These are phyloP conservation scores for Cephonodes hylas DNA, from an alignment of 2,888 invertebrate species.

Conservation along the genomic window DNA sequence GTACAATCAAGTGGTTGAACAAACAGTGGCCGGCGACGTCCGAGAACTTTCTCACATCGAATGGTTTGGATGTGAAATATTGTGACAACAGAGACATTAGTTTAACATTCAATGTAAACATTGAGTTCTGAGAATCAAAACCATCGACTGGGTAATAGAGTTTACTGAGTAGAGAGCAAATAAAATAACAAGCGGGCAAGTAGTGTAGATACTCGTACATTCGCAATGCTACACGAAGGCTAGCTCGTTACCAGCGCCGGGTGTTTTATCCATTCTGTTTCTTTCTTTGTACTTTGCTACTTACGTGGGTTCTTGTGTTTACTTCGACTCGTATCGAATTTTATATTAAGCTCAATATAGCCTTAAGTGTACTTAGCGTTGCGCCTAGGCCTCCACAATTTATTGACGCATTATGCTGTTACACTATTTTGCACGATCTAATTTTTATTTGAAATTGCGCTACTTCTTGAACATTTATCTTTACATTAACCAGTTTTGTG, in stretches of 20 bases:
- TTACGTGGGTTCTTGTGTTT: slow-evolving; percentile 50
- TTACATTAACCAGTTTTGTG: neutral
- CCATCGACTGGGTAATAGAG: slow-evolving; percentile 71
- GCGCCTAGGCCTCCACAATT: slow-evolving; percentile 5
- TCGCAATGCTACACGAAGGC: slow-evolving; percentile 46
- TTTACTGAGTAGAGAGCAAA: slow-evolving; percentile 73
- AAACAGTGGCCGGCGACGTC: slow-evolving; percentile 46
- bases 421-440: neutral
- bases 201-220: slow-evolving; percentile 44
- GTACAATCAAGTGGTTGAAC: slow-evolving; percentile 39
- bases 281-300: slow-evolving; percentile 58
- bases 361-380: slow-evolving; percentile 8
- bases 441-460: neutral
- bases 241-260: slow-evolving; percentile 47
- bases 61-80: slow-evolving; percentile 60
- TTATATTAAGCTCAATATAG: slow-evolving; percentile 33
- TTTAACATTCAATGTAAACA: slow-evolving; percentile 72
- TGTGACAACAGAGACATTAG: slow-evolving; percentile 70
- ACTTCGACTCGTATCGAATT: slow-evolving; percentile 45
- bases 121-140: slow-evolving; percentile 72
- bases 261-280: slow-evolving; percentile 55
- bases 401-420: slow-evolving; percentile 6
- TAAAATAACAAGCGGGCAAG: slow-evolving; percentile 68
- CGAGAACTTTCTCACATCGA: slow-evolving; percentile 62
- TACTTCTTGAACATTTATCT: neutral